Percentiles rank a stretch among this genome's conserved stretches.
Evolutionary conservation across 2,113 vertebrate genomes (phyloP).

Genomic region (Ceratotherium simum): DNA sequence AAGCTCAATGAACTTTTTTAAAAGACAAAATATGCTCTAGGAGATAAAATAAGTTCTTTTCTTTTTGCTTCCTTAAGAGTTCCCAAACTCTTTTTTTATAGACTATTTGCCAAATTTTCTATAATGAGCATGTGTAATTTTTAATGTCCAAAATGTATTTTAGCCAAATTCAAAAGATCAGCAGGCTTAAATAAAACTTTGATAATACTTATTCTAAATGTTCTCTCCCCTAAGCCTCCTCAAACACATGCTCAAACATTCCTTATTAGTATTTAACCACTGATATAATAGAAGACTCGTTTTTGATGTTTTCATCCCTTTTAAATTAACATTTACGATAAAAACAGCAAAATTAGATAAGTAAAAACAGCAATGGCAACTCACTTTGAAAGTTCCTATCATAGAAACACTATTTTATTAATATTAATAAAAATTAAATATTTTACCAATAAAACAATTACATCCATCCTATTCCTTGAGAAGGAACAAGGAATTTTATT

Average conservation of each 20-base stretch:
- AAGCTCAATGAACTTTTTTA: background rate
- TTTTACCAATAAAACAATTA: background rate
- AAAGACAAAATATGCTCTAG: background rate
- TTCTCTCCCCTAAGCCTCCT: background rate
- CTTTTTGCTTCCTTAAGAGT: background rate
- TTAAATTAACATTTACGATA: conserved; percentile 18
- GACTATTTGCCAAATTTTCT: background rate
- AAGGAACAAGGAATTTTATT: background rate
- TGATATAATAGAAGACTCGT: background rate
- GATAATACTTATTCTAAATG: background rate
- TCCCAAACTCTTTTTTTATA: background rate
- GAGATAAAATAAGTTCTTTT: background rate
- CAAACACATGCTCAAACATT: background rate
- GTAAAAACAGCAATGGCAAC: background rate
- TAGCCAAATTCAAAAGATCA: conserved; percentile 20
- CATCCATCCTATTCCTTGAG: background rate
- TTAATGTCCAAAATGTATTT: conserved; percentile 1
- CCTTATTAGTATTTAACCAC: background rate
- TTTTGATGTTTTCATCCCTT: conserved; percentile 13
- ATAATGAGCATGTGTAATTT: background rate
- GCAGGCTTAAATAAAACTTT: background rate
- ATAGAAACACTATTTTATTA: background rate
- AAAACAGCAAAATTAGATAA: conserved; percentile 4
- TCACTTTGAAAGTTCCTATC: background rate
- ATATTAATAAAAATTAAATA: background rate